Base-by-base conservation (phyloP, 2,797 vertebrate species). In the Garrulus glandarius region DNA sequence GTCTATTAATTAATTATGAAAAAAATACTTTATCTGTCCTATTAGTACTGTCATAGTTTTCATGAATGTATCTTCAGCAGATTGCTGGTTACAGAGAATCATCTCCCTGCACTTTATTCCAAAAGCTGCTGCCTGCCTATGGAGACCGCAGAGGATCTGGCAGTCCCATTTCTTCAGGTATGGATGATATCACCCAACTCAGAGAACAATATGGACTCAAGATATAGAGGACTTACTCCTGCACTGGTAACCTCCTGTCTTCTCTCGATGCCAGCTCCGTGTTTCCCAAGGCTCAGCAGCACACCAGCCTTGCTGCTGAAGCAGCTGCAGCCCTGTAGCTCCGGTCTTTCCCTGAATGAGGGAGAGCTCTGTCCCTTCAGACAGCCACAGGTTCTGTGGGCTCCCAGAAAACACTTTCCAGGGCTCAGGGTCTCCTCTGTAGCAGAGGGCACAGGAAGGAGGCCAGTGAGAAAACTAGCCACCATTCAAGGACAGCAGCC, bases 221-320 rank as follows among this genome's bases (percentile, higher is more conserved):
- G 43, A 8, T 52, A 16, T 2, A 21, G 36, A 68, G 16, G 18
- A 72, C 27, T 56, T 2, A 1, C 30, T 86, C 10, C 27, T 5
- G 7, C 2, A 0, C 0, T 76, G 55, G 36, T 67, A 91, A 52
- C 11, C 5, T 83, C 5, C 8, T 6, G 21, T 37, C 9, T 53
- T 74, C 34, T 71, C 26, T 83, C 2, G 2, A 6, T 0, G 0
- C 27, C 15, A 36, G 26, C 57, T 41, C 71, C 0, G 0, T 23
- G 30, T 71, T 85, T 81, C 39, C 74, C 74, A 78, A 53, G 36
- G 56, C 30, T 36, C 37, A 61, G 70, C 24, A 75, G 53, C 57
- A 37, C 21, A 63, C 11, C 41, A 43, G 65, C 36, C 41, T 71
- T 3, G 3, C 41, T 69, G 63, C 78, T 59, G 72, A 64, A 55